Evolutionary conservation across 2,113 vertebrate genomes (phyloP).

Genomic region (Cottus gobio): DNA sequence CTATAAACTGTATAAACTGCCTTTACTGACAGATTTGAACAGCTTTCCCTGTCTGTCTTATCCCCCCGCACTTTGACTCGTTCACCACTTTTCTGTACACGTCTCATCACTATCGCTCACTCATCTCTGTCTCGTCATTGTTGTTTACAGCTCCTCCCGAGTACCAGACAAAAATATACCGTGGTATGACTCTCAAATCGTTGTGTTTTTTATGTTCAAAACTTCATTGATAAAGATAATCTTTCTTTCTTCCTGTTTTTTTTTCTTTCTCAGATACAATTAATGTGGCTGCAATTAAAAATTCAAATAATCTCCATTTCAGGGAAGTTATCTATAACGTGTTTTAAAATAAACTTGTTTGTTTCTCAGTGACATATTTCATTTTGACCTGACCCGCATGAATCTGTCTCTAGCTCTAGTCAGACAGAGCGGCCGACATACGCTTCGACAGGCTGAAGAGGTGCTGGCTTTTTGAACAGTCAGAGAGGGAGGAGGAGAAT

Average conservation of each 20-base stretch:
- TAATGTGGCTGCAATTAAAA: no score
- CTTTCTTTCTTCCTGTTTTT: no score
- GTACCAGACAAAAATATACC: background rate
- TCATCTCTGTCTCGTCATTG: background rate
- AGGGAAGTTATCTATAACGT: no score
- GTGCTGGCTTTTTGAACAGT: conserved; percentile 8
- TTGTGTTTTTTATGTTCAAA: no score
- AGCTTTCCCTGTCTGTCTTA: background rate
- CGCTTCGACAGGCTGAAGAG: background rate
- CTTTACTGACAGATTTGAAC: conserved; percentile 40
- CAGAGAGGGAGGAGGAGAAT: background rate
- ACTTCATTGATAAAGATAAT: no score
- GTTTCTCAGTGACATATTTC: background rate
- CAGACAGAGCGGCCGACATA: background rate
- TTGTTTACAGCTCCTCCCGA: background rate
- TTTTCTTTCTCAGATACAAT: no score
- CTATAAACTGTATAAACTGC: conserved; percentile 23
- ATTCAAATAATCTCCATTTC: no score
- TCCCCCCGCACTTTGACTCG: background rate
- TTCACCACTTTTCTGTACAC: conserved; percentile 16
- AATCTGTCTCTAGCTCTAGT: background rate
- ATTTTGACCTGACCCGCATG: background rate
- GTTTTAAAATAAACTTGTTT: no score
- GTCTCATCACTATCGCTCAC: background rate
- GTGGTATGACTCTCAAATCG: background rate